These are phyloP conservation scores for Scaptodrosophila latifasciaeformis DNA, from an alignment of 2,888 invertebrate genomes.

Conservation along the genomic window DNA sequence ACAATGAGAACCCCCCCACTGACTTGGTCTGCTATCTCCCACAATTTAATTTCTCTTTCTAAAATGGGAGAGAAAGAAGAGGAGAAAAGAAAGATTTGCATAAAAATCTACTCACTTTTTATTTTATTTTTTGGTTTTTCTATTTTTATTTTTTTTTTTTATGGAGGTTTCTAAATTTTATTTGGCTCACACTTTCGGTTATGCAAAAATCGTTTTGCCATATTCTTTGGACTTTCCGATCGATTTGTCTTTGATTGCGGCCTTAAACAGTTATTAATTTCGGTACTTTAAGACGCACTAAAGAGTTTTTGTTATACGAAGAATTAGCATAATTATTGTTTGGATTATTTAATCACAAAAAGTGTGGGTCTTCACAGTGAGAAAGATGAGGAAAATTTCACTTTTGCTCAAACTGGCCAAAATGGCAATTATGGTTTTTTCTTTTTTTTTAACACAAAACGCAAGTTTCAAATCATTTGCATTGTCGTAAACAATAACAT, in stretches of 20 bases:
- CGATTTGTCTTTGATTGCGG: no score
- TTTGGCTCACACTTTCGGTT: constrained; percentile 41
- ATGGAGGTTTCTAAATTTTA: constrained; percentile 41
- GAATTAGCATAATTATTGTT: constrained; percentile 51
- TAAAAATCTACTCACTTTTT: constrained; percentile 35
- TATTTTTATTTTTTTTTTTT: no score
- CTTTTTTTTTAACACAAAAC: not conserved
- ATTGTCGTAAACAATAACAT: constrained; percentile 27
- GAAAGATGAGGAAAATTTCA: constrained; percentile 46
- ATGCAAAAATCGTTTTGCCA: constrained; percentile 40
- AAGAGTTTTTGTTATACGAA: not conserved
- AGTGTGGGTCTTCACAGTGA: not conserved
- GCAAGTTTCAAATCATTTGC: constrained; percentile 40
- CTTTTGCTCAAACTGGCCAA: constrained; percentile 27
- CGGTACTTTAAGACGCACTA: no score
- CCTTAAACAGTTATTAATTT: no score
- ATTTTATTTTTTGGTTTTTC: no score
- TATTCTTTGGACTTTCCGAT: no score
- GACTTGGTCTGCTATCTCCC: no score
- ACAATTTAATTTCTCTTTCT: no score
- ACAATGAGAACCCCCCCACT: no score
- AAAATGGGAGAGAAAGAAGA: no score
- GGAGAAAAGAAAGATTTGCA: no score
- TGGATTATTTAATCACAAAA: constrained; percentile 10
- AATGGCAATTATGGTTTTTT: constrained; percentile 6